These are phyloP conservation scores for Cantharis nigra DNA, from an alignment of 2,888 invertebrate genomes.

Conservation along the genomic window DNA sequence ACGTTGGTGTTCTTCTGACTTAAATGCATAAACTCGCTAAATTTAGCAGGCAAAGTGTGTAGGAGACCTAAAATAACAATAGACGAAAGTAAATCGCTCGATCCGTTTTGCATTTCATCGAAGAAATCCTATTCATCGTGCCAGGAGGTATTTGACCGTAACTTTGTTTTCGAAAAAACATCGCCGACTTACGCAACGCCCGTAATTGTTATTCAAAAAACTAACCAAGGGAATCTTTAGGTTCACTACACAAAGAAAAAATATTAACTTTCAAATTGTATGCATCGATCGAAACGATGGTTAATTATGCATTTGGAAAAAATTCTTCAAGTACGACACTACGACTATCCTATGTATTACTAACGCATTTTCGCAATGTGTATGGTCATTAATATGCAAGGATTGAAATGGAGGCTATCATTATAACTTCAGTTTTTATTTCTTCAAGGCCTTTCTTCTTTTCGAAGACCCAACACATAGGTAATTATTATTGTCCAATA, in stretches of 20 bases:
- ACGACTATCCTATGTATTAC: not conserved
- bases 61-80: not conserved
- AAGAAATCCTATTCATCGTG: not conserved
- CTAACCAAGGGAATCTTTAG: not conserved
- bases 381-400: not conserved
- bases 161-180: not conserved
- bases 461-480: not conserved
- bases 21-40: not conserved
- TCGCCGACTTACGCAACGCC: not conserved
- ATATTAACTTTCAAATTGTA: not conserved
- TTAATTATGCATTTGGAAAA: not conserved
- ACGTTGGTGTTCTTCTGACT: slow-evolving; percentile 9
- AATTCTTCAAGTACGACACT: not conserved
- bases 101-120: not conserved
- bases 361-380: not conserved
- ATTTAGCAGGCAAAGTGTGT: not conserved
- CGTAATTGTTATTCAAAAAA: not conserved
- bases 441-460: not conserved
- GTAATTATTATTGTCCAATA: not conserved
- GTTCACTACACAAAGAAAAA: not conserved
- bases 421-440: not conserved
- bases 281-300: not conserved
- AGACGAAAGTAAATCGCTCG: not conserved
- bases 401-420: not conserved
- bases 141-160: not conserved